Evolutionary conservation across 2,113 vertebrate species (phyloP).

Genomic region (Brachirus orientalis): DNA sequence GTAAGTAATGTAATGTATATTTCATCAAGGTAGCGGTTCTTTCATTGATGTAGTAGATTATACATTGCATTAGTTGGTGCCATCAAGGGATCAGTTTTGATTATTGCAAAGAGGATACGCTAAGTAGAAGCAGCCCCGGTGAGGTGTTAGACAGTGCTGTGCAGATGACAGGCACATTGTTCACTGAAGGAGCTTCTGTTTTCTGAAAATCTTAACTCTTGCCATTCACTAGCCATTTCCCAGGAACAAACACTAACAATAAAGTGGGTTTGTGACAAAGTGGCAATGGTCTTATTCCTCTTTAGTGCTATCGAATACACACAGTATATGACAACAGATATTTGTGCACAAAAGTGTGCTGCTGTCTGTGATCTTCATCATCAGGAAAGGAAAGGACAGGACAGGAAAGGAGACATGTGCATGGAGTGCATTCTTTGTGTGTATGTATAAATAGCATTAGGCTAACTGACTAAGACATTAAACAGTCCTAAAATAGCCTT

Average conservation of each 20-base stretch:
- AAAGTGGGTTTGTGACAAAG: background rate
- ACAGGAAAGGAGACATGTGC: background rate
- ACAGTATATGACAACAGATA: conserved; percentile 4
- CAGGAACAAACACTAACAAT: background rate
- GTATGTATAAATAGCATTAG: background rate
- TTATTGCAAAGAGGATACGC: background rate
- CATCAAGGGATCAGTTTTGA: background rate
- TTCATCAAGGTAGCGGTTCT: too few species aligned
- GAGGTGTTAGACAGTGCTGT: background rate
- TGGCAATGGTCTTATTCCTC: background rate
- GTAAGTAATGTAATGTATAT: too few species aligned
- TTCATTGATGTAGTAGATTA: too few species aligned
- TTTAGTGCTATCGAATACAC: too few species aligned
- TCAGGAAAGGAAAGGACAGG: background rate
- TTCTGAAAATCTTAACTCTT: background rate
- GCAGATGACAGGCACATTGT: background rate
- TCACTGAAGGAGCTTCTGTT: background rate
- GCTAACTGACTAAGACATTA: background rate
- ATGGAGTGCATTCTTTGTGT: background rate
- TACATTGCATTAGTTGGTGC: too few species aligned
- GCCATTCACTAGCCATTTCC: background rate
- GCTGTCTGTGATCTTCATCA: background rate
- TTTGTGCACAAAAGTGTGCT: background rate
- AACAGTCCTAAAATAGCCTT: background rate
- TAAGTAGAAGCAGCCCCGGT: background rate